Evolutionary conservation across 2,797 vertebrate species (phyloP).

Genomic region (Melanotaenia pygmaea): DNA sequence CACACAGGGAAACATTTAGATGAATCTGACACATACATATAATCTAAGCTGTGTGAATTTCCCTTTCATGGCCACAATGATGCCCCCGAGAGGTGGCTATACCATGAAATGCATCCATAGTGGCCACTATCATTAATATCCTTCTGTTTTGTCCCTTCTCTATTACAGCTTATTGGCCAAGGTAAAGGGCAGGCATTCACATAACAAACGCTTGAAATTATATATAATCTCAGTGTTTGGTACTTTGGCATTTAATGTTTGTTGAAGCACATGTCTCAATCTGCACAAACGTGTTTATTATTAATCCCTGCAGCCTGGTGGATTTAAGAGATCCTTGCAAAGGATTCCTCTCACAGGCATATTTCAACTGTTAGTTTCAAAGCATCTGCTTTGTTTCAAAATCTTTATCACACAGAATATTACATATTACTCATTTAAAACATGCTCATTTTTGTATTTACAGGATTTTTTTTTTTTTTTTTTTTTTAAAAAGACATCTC

Average conservation of each 20-base stretch:
- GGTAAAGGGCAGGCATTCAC: neutral
- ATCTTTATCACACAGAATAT: no score
- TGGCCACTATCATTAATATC: constrained; percentile 63
- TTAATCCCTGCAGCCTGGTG: neutral
- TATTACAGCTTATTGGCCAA: neutral
- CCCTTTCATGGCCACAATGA: constrained; percentile 31
- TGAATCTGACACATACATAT: constrained; percentile 45
- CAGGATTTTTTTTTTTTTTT: no score
- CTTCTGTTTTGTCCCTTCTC: neutral
- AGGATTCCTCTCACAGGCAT: neutral
- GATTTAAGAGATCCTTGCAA: neutral
- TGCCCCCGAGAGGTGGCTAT: constrained; percentile 47
- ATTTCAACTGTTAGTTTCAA: neutral
- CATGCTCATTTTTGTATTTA: no score
- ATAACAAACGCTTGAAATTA: neutral
- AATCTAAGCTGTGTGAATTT: constrained; percentile 44
- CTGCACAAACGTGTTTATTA: neutral
- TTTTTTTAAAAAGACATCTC: no score
- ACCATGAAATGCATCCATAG: constrained; percentile 65
- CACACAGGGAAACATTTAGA: constrained; percentile 38
- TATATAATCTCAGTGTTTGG: neutral
- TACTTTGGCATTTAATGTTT: neutral
- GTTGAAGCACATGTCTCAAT: neutral
- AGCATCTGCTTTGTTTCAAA: neutral
- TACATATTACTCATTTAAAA: no score